A percentile compares a stretch with the other conserved stretches of the same genome.
Evolutionary conservation across 2,888 invertebrate genomes (phyloP).

Genomic region (Achlya flavicornis): DNA sequence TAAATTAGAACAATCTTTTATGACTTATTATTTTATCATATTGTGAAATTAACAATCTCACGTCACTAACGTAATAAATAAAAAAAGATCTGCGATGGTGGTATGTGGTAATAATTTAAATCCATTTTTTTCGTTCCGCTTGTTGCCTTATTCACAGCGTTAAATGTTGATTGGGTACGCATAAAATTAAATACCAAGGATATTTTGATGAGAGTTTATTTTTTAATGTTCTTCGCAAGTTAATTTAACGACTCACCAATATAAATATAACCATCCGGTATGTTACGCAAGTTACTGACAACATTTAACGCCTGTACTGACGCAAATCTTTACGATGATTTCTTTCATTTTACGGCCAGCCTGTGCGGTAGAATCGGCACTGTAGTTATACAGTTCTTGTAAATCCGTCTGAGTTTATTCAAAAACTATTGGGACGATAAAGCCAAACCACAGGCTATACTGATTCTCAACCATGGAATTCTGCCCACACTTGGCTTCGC

Average conservation of each 20-base stretch:
- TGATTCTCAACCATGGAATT: no score
- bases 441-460: not conserved
- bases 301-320: conserved; percentile 35
- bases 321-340: conserved; percentile 25
- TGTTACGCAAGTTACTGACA: conserved; percentile 4
- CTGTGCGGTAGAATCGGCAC: no score
- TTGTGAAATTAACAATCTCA: no score
- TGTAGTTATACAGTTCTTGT: no score
- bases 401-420: no score
- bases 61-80: not conserved
- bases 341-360: no score
- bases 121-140: conserved; percentile 4
- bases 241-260: no score
- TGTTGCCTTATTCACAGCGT: not conserved
- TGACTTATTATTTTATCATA: no score
- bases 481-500: no score
- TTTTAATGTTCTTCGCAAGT: not conserved
- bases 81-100: not conserved
- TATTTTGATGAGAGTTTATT: not conserved
- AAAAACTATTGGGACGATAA: not conserved
- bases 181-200: not conserved
- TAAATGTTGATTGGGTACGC: not conserved
- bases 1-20: not conserved
- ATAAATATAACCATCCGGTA: no score
- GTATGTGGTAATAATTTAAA: not conserved